Evolutionary conservation across 2,797 vertebrate species (phyloP).

Genomic region (Oryzias dopingdopingensis): DNA sequence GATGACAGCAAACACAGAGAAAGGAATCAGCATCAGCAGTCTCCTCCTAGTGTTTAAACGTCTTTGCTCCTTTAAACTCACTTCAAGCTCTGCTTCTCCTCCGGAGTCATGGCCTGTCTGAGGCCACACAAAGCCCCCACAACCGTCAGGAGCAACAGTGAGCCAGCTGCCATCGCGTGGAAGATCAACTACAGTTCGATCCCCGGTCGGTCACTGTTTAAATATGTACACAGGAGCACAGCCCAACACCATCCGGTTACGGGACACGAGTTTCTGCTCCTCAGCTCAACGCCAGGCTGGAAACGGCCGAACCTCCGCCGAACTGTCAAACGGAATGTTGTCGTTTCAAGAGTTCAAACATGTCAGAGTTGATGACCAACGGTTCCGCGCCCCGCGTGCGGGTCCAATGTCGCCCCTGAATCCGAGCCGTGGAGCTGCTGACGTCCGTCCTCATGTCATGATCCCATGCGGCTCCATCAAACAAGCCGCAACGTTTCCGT

Average conservation of each 20-base stretch:
- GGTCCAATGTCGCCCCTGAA: constrained; percentile 47
- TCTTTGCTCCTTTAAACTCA: constrained; percentile 35
- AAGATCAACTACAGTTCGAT: constrained; percentile 36
- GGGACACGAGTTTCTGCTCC: too few relatives aligned
- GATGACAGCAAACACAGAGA: constrained; percentile 2
- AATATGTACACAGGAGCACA: constrained; percentile 31
- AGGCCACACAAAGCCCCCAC: constrained; percentile 47
- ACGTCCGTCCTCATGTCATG: too few relatives aligned
- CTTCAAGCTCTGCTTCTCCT: constrained; percentile 78
- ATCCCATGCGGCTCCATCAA: too few relatives aligned
- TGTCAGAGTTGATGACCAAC: constrained; percentile 4
- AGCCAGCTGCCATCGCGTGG: constrained; percentile 52
- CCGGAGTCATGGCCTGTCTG: constrained; percentile 68
- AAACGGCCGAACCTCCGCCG: too few relatives aligned
- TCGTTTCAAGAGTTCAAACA: constrained; percentile 19
- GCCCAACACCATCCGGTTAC: constrained; percentile 8
- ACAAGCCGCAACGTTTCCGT: too few relatives aligned
- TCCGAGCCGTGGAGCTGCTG: constrained; percentile 9
- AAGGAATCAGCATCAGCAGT: constrained; percentile 11
- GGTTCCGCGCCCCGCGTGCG: constrained; percentile 17
- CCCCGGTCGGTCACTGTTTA: constrained; percentile 29
- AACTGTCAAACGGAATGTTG: constrained; percentile 30
- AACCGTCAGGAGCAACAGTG: constrained; percentile 59
- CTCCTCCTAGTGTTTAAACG: background rate
- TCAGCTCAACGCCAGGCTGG: too few relatives aligned